These are phyloP conservation scores for Saguinus imperator DNA, from an alignment of 2,113 vertebrate genomes.

Conservation along the genomic window DNA sequence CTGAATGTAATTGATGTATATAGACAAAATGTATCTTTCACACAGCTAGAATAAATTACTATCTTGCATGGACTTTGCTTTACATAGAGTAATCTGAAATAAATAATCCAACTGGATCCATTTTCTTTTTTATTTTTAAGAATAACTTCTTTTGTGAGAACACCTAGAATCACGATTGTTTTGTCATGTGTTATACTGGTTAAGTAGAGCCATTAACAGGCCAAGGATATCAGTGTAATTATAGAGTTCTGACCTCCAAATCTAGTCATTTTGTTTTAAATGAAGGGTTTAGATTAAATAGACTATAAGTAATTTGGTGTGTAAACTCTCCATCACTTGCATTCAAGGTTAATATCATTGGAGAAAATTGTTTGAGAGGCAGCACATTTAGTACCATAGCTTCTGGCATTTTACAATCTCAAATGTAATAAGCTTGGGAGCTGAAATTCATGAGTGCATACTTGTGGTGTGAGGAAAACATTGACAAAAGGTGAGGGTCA, in stretches of 20 bases:
- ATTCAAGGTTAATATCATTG: conserved; percentile 51
- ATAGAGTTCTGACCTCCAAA: neutral
- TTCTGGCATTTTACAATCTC: conserved; percentile 60
- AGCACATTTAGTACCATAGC: conserved; percentile 6
- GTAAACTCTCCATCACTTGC: conserved; percentile 44
- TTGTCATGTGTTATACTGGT: neutral
- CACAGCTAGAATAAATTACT: neutral
- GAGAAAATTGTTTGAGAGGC: conserved; percentile 52
- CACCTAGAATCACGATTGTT: neutral
- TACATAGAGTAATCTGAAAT: neutral
- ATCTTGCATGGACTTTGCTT: neutral
- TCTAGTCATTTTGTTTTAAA: conserved; percentile 43
- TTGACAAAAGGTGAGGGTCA: conserved; percentile 65
- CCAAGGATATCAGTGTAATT: neutral
- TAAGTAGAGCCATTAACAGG: neutral
- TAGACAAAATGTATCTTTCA: neutral
- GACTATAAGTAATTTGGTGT: conserved; percentile 10
- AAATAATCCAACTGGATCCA: no score
- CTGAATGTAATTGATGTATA: neutral
- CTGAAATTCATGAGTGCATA: conserved; percentile 48
- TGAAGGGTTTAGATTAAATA: conserved; percentile 4
- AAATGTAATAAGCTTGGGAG: conserved; percentile 57
- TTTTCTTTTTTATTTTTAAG: neutral
- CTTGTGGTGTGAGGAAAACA: conserved; percentile 54
- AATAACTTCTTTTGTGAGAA: neutral